Evolutionary conservation across 2,888 invertebrate genomes (phyloP).

Genomic region (Scelioninae gen. 1): DNA sequence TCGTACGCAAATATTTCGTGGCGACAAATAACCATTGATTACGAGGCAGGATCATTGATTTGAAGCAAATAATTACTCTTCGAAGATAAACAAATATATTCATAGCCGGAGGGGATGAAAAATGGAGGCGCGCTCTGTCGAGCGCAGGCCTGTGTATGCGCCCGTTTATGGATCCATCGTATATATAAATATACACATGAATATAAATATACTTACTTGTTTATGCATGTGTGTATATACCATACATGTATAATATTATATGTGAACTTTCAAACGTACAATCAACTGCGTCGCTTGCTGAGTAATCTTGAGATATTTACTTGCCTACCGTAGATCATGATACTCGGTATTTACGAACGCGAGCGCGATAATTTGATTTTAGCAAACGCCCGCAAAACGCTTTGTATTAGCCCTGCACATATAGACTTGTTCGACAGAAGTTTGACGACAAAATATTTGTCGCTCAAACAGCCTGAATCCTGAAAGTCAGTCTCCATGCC

Average conservation of each 20-base stretch:
- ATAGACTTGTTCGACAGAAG: slow-evolving; percentile 84
- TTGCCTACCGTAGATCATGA: slow-evolving; percentile 69
- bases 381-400: slow-evolving; percentile 82
- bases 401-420: slow-evolving; percentile 84
- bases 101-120: slow-evolving; percentile 44
- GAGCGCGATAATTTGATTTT: slow-evolving; percentile 80
- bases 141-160: background rate
- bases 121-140: slow-evolving; percentile 29
- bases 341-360: slow-evolving; percentile 71
- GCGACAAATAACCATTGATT: slow-evolving; percentile 65
- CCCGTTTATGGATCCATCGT: slow-evolving; percentile 30
- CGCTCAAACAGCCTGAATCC: slow-evolving; percentile 83
- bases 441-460: slow-evolving; percentile 85
- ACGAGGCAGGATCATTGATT: slow-evolving; percentile 63
- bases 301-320: slow-evolving; percentile 71
- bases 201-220: too few species aligned
- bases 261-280: slow-evolving; percentile 62
- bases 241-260: slow-evolving; percentile 48
- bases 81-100: slow-evolving; percentile 58
- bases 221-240: slow-evolving; percentile 13
- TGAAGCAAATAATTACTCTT: slow-evolving; percentile 66
- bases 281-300: slow-evolving; percentile 64
- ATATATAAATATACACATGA: slow-evolving; percentile 24
- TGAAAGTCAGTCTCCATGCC: slow-evolving; percentile 79
- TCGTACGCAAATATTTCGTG: slow-evolving; percentile 56